Base-by-base conservation (phyloP, 1,140 invertebrate species). In the Conus ventricosus region DNA sequence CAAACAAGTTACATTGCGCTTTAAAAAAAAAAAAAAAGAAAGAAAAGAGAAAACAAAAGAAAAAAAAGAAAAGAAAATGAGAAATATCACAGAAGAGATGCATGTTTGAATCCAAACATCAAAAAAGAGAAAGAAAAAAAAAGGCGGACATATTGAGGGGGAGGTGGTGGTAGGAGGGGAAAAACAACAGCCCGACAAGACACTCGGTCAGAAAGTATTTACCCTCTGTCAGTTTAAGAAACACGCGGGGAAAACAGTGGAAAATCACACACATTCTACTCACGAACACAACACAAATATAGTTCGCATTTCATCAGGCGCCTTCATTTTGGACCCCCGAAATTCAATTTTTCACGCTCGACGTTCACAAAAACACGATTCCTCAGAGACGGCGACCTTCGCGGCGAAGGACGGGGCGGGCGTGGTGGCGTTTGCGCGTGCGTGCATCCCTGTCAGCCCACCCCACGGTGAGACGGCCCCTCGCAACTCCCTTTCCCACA, bases 291-390 rank as follows among this genome's bases (percentile, higher is more conserved):
- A 81, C 80, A 81, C 80, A 81, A 81, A 81, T 81, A 51, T 20
- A 81, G 27, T 81, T 81, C 39, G 80, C 39, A 81, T 81, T 81
- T 81, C 13, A 81, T 81, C 80, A 81, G 80, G 54, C 23, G 80
- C 15, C 80, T 81, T 81, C 80, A 51, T 81, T 81, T 81, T 17
- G 80, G 17, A 15, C 51, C 67, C 60, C 17, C 54, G 6, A 54
- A 81, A 81, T 81, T 81, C 13, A 51, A 81, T 81, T 81, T 81
- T 81, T 81, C 80, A 81, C 80, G 80, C 80, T 81, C 51, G 80
- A 51, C 13, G 11, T 71, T 13, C 6, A 81, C 5, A 51, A 81
- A 81, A 81, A 53, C 39, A 39, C 39, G 80, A 55, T 5, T 54
- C 80, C 51, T 81, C 51, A 51, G 39, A 13, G 76, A 20, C 76